Base-by-base conservation (phyloP, 1,140 invertebrate species). In the Hermatobates lingyangjiaoensis region DNA sequence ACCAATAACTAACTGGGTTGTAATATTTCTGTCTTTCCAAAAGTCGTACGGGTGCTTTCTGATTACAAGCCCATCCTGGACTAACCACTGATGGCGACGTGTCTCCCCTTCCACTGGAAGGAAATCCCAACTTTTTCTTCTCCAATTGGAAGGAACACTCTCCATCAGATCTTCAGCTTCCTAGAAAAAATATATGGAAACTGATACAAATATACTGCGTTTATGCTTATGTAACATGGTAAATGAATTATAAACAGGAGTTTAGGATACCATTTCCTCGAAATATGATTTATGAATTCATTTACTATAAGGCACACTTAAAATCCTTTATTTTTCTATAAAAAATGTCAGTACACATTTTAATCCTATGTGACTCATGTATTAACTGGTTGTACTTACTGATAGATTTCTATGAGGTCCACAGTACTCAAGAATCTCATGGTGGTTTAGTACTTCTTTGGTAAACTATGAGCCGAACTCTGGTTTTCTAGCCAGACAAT, bases 111-210 rank as follows among this genome's bases (percentile, higher is more conserved):
- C 71, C 15, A 61, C 53, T 0, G 64, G 60, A 0, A 83, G 82
- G 18, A 84, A 59, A 47, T 75, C 73, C 2, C 71, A 69, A 2
- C 74, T 67, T 42, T 71, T 67, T 20, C 73, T 63, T 42, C 75
- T 63, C 83, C 84, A 87, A 2, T 72, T 73, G 40, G 77, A 72
- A 1, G 80, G 80, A 1, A 81, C 76, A 7, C 73, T 67, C 14
- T 76, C 71, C 56, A 83, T 68, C 1, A 87, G 58, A 52, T 80
- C 73, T 39, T 74, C 70, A 1, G 73, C 70, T n/a, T 72, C 71
- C 58, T 59, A 34, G 3, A 55, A 45, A 20, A 5, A 39, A 39
- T 5, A 44, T 10, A n/a, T n/a, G n/a, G n/a, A n/a, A n/a, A n/a
- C n/a, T n/a, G n/a, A n/a, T n/a, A n/a, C n/a, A n/a, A n/a, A 7